Percentiles rank a stretch among this genome's conserved stretches.
Evolutionary conservation across 2,797 vertebrate genomes (phyloP).

Genomic region (Melanogrammus aeglefinus): DNA sequence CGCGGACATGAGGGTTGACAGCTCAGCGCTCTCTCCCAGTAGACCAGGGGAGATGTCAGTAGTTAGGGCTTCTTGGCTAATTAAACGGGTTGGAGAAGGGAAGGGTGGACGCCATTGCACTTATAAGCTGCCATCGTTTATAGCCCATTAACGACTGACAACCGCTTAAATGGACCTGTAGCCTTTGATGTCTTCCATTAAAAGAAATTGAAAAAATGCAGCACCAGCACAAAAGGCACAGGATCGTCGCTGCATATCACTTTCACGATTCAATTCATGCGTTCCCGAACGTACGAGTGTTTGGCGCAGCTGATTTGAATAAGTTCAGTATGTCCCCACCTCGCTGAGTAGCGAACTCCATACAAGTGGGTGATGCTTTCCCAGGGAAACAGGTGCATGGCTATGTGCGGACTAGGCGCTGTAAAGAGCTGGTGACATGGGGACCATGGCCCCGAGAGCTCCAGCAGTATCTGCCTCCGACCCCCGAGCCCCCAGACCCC

Average conservation of each 20-base stretch:
- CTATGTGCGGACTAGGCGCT: not conserved
- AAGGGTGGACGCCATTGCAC: not conserved
- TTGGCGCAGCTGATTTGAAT: not conserved
- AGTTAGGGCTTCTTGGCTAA: slow-evolving; percentile 14
- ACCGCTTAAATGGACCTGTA: not conserved
- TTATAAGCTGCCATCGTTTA: not conserved
- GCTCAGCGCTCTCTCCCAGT: not conserved
- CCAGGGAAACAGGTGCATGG: not conserved
- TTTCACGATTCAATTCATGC: not conserved
- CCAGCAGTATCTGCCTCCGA: not conserved
- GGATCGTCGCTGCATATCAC: not conserved
- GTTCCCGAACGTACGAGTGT: not conserved
- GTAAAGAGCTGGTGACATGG: not conserved
- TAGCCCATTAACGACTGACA: not conserved
- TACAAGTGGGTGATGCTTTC: not conserved
- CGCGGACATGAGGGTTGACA: slow-evolving; percentile 47
- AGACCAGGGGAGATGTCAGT: not conserved
- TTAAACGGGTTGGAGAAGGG: not conserved
- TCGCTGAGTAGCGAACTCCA: not conserved
- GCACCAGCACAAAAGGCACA: not conserved
- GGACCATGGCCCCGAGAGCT: not conserved
- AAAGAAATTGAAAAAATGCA: not conserved
- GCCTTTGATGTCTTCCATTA: not conserved
- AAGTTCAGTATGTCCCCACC: not conserved
- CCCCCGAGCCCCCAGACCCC: no score